Percentiles rank a stretch among this genome's conserved stretches.
phyloP scores from a whole-genome alignment of 2,888 invertebrate species.

The Coleophora deauratella region DNA sequence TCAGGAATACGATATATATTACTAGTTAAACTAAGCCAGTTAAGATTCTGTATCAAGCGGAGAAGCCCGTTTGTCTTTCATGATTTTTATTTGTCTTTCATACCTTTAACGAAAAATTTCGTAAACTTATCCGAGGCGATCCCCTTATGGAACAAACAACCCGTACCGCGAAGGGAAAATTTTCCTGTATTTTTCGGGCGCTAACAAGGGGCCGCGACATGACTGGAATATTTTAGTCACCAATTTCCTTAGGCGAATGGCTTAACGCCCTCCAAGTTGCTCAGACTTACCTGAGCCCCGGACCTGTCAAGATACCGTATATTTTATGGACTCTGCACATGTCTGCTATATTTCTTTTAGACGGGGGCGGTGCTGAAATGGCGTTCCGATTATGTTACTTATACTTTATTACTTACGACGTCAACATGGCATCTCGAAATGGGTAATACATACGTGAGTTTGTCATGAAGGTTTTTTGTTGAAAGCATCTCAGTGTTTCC shows the following conservation, averaged over 20 bases:
- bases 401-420: conserved; percentile 7
- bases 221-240: conserved; percentile 69
- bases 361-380: conserved; percentile 24
- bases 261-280: conserved; percentile 59
- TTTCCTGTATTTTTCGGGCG: conserved; percentile 53
- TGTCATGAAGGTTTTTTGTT: neutral
- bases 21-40: too few relatives aligned
- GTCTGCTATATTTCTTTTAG: conserved; percentile 34
- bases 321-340: conserved; percentile 40
- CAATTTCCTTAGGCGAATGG: conserved; percentile 61
- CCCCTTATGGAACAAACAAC: conserved; percentile 48
- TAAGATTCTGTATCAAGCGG: too few relatives aligned
- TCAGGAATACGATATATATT: too few relatives aligned
- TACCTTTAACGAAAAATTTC: too few relatives aligned
- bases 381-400: conserved; percentile 29
- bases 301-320: conserved; percentile 43
- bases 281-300: conserved; percentile 51
- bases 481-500: neutral
- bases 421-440: conserved; percentile 4
- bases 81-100: too few relatives aligned
- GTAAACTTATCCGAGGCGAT: conserved; percentile 18
- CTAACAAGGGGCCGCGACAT: conserved; percentile 65
- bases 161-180: conserved; percentile 47
- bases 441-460: neutral
- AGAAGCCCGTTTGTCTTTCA: too few relatives aligned